Evolutionary conservation across 1,140 invertebrate genomes (phyloP).

Genomic region (Homalodisca vitripennis): DNA sequence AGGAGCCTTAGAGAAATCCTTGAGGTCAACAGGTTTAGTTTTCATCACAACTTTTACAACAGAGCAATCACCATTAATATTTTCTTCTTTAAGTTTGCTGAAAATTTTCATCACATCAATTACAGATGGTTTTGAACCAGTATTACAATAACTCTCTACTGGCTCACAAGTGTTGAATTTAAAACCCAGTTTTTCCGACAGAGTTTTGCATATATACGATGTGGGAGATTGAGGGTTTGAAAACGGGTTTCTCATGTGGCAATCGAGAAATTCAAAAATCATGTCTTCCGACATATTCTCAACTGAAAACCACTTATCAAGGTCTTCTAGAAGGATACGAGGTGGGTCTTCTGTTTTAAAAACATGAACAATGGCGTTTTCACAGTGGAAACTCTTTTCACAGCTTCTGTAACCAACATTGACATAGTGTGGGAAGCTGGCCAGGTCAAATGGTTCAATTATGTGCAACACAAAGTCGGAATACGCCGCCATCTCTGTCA

Average conservation of each 20-base stretch:
- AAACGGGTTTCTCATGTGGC: neutral
- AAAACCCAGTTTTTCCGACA: neutral
- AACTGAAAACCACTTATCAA: neutral
- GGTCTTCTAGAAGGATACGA: slow-evolving; percentile 20
- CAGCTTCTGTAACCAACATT: slow-evolving; percentile 56
- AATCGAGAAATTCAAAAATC: neutral
- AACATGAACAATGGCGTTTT: slow-evolving; percentile 53
- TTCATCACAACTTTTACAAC: neutral
- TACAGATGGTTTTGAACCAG: too few relatives aligned
- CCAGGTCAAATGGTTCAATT: slow-evolving; percentile 50
- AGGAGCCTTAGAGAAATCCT: slow-evolving; percentile 15
- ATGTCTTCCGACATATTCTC: neutral
- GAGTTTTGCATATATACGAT: neutral
- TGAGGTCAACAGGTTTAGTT: neutral
- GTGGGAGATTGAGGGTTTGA: neutral
- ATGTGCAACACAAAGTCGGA: slow-evolving; percentile 52
- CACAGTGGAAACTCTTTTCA: slow-evolving; percentile 56
- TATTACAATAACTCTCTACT: too few relatives aligned
- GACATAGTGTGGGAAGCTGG: slow-evolving; percentile 47
- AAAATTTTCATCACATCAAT: slow-evolving; percentile 5
- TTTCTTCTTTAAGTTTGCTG: neutral
- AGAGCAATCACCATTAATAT: neutral
- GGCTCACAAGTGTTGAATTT: too few relatives aligned
- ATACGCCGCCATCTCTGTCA: slow-evolving; percentile 58
- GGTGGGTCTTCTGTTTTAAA: slow-evolving; percentile 42